These are phyloP conservation scores for Flabesymbios commensalis DNA, from an alignment of 2,888 invertebrate species.

Conservation along the genomic window DNA sequence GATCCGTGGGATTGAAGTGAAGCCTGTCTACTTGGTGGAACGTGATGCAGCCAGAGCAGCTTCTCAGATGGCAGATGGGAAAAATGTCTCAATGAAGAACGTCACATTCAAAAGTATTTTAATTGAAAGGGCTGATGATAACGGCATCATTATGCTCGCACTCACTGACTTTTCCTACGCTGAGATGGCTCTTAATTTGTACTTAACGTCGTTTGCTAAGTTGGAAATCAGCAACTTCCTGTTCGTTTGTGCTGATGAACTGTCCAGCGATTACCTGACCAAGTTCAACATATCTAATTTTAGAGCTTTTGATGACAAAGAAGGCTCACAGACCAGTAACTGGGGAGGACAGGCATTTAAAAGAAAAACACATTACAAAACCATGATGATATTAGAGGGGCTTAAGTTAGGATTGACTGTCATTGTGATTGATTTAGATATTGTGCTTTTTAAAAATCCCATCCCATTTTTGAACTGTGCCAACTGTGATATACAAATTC, in stretches of 20 bases:
- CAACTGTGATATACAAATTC: conserved; percentile 26
- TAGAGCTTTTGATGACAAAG: not conserved
- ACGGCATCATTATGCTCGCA: conserved; percentile 11
- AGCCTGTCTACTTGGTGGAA: too few relatives aligned
- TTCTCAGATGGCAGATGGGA: too few relatives aligned
- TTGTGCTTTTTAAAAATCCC: conserved; percentile 25
- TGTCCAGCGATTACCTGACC: not conserved
- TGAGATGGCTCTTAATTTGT: conserved; percentile 22
- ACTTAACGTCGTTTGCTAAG: conserved; percentile 12
- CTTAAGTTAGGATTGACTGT: conserved; percentile 18
- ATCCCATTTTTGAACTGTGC: conserved; percentile 10
- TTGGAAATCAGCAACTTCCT: conserved; percentile 22
- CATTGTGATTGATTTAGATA: conserved; percentile 24
- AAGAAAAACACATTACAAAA: conserved; percentile 28
- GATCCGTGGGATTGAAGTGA: too few relatives aligned
- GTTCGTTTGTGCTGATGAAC: conserved; percentile 19
- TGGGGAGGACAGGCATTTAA: conserved; percentile 17
- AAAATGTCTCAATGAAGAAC: too few relatives aligned
- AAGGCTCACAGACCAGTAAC: conserved; percentile 1
- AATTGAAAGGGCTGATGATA: not conserved
- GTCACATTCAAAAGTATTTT: not conserved
- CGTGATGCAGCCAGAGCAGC: too few relatives aligned
- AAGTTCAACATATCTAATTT: not conserved
- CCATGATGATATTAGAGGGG: conserved; percentile 17
- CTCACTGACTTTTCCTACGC: conserved; percentile 15